Base-by-base conservation (phyloP, 2,113 vertebrate genomes). In the Chaetodon trifascialis region DNA sequence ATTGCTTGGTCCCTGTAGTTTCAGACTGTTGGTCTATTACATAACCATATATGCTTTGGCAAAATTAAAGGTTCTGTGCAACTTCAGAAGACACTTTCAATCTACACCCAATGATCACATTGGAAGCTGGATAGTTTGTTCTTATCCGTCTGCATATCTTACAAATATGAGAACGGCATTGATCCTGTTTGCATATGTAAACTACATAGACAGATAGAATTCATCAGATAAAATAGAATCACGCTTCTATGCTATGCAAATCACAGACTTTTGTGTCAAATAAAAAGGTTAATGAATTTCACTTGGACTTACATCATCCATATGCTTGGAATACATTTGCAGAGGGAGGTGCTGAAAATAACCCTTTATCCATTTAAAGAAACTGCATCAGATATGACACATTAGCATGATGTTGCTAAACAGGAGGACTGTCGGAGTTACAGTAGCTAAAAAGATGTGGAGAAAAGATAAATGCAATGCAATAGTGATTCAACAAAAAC, bases 1-100 rank as follows among this genome's bases (percentile, higher is more conserved):
- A 40, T 40, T 40, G 38, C 8, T 40, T 40, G 5, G 5, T 64
- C 5, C 23, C 38, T 72, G 6, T 73, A 25, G 21, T 59, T 56
- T 19, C n/a, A 65, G 23, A 23, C 30, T 9, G 40, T 14, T 12
- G 66, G 38, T 1, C 25, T 17, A 25, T 88, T 73, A 73, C 40
- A 40, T 75, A 85, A 88, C 21, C 74, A 66, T 56, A 52, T 21
- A 69, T 60, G 52, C 11, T 30, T 14, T 44, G 44, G 4, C 8
- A 6, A 44, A 42, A 84, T 67, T 21, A 78, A 71, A 63, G 14
- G 42, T 17, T 71, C 21, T 25, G 23, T 25, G 36, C 47, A 51
- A 51, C 14, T 62, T 84, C 67, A 84, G 77, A 77, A 63, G 55
- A 75, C 51, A 46, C 73, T 63, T 52, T 69, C 4, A 38, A 55